Evolutionary conservation across 2,797 vertebrate species (phyloP).

Genomic region (Hemitrygon akajei): DNA sequence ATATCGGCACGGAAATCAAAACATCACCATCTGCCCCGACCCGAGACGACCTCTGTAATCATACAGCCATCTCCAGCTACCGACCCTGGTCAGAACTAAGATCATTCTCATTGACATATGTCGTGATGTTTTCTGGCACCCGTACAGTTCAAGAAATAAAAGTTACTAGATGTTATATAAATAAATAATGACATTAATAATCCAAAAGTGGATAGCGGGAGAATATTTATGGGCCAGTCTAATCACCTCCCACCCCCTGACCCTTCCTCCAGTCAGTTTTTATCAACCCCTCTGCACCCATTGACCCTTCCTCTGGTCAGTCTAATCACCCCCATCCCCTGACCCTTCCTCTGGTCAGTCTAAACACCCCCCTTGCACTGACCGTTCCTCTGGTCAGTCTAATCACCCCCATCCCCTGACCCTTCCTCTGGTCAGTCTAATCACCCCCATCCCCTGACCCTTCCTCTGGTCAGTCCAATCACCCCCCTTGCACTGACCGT

Average conservation of each 20-base stretch:
- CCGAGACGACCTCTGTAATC: background rate
- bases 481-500: no score
- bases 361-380: background rate
- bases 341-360: background rate
- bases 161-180: no score
- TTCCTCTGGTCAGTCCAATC: background rate
- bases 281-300: no score
- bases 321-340: background rate
- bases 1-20: background rate
- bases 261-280: background rate
- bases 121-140: no score
- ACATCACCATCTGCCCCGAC: background rate
- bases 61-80: background rate
- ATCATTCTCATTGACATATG: no score
- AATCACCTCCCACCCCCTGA: background rate
- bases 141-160: no score
- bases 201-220: no score
- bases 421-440: no score
- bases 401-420: no score
- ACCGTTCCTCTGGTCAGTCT: no score
- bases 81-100: background rate
- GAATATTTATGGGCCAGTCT: background rate
- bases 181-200: no score
- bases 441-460: background rate
- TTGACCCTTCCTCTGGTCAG: no score